These are phyloP conservation scores for Drosophila histrio DNA, from an alignment of 2,888 invertebrate species.

Conservation along the genomic window DNA sequence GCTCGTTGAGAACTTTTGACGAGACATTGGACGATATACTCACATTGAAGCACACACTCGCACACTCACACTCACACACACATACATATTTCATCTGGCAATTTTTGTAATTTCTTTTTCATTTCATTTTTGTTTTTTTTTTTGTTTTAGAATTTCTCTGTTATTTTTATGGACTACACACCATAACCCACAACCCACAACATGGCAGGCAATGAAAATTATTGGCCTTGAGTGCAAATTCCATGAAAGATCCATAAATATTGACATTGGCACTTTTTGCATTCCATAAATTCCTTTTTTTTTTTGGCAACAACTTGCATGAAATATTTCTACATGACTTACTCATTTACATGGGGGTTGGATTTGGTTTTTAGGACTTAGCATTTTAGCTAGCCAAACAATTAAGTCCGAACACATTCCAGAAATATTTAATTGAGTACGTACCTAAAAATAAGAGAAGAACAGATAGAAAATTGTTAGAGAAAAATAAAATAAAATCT, in stretches of 20 bases:
- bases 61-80: too few species aligned
- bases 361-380: neutral
- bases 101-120: slow-evolving; percentile 46
- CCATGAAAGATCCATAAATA: slow-evolving; percentile 53
- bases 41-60: slow-evolving; percentile 4
- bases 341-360: slow-evolving; percentile 19
- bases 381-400: neutral
- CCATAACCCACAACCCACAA: neutral
- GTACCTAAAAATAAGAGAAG: slow-evolving; percentile 52
- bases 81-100: slow-evolving; percentile 51
- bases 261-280: slow-evolving; percentile 53
- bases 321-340: slow-evolving; percentile 37
- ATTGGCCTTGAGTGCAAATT: slow-evolving; percentile 66
- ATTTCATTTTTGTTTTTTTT: neutral
- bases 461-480: neutral
- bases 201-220: slow-evolving; percentile 23
- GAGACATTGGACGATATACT: slow-evolving; percentile 16
- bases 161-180: neutral
- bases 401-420: slow-evolving; percentile 8
- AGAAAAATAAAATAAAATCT: neutral
- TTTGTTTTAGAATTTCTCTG: slow-evolving; percentile 4
- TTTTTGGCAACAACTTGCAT: slow-evolving; percentile 22
- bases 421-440: slow-evolving; percentile 25
- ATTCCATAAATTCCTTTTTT: slow-evolving; percentile 38
- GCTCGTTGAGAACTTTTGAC: slow-evolving; percentile 69